phyloP scores from a whole-genome alignment of 2,113 vertebrate species.

The Ranitomeya imitator region DNA sequence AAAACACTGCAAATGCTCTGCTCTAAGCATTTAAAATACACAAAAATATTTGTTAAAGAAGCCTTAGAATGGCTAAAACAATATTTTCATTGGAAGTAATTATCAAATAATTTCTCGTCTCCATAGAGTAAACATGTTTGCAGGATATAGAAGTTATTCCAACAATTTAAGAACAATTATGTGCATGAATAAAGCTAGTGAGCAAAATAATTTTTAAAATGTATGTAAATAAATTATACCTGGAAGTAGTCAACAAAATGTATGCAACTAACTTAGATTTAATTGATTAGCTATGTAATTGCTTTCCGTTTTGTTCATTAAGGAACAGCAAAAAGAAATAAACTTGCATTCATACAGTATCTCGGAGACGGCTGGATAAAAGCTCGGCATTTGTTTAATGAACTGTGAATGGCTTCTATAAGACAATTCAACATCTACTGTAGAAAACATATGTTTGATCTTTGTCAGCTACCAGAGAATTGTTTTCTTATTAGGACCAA shows the following conservation, averaged over 20 bases:
- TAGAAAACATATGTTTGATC: slow-evolving; percentile 16
- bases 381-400: slow-evolving; percentile 43
- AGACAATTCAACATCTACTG: background rate
- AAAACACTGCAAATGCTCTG: too few species aligned
- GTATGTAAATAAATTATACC: slow-evolving; percentile 51
- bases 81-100: background rate
- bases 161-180: slow-evolving; percentile 9
- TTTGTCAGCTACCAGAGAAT: background rate
- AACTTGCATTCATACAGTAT: background rate
- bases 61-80: background rate
- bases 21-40: too few species aligned
- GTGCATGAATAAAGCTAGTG: slow-evolving; percentile 28
- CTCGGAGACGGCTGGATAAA: background rate
- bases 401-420: background rate
- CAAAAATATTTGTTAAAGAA: too few species aligned
- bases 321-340: slow-evolving; percentile 38
- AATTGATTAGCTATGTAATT: slow-evolving; percentile 38
- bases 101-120: slow-evolving; percentile 9
- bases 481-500: slow-evolving; percentile 12
- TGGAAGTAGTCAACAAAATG: slow-evolving; percentile 23
- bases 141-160: background rate
- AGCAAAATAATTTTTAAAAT: slow-evolving; percentile 39
- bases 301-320: slow-evolving; percentile 49
- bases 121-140: background rate
- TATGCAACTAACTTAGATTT: background rate